Percentiles rank a stretch among this genome's conserved stretches.
Conservation (phyloP, 2,797 vertebrate genomes). For the Pyrocephalus nanus region DNA sequence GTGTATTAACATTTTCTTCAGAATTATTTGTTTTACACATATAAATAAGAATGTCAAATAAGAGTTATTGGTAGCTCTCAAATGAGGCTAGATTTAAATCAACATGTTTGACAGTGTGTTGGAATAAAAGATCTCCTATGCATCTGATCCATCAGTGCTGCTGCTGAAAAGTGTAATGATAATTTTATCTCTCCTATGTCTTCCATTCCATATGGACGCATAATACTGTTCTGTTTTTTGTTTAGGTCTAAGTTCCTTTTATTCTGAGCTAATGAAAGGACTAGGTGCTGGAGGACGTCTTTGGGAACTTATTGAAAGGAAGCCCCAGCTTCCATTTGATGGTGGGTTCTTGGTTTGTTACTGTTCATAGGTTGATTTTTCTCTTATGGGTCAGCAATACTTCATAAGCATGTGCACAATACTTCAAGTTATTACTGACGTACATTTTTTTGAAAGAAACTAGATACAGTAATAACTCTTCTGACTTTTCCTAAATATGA, state of each 20-base stretch:
- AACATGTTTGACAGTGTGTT: not conserved
- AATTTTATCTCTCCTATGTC: not conserved
- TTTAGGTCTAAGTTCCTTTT: conserved; percentile 94
- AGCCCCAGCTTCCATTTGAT: conserved; percentile 87
- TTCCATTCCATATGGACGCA: not conserved
- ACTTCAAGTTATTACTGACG: not conserved
- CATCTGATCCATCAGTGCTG: not conserved
- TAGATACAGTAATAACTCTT: not conserved
- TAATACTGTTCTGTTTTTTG: not conserved
- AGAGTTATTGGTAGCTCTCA: not conserved
- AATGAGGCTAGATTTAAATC: not conserved
- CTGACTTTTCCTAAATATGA: not conserved
- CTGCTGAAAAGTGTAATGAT: not conserved
- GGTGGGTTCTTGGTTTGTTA: conserved; percentile 73
- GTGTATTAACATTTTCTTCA: not conserved
- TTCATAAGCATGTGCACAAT: not conserved
- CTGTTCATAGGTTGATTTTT: not conserved
- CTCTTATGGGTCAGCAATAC: not conserved
- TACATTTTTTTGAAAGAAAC: not conserved
- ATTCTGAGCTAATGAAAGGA: conserved; percentile 97
- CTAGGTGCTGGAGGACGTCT: conserved; percentile 92
- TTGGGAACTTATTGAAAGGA: conserved; percentile 92
- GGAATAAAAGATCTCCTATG: not conserved
- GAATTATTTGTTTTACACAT: not conserved
- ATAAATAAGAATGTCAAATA: not conserved